Evolutionary conservation across 2,888 invertebrate genomes (phyloP), one percentile per base, ranked within the genome.

Genomic region (Sinodicranocentrus sp.): DNA sequence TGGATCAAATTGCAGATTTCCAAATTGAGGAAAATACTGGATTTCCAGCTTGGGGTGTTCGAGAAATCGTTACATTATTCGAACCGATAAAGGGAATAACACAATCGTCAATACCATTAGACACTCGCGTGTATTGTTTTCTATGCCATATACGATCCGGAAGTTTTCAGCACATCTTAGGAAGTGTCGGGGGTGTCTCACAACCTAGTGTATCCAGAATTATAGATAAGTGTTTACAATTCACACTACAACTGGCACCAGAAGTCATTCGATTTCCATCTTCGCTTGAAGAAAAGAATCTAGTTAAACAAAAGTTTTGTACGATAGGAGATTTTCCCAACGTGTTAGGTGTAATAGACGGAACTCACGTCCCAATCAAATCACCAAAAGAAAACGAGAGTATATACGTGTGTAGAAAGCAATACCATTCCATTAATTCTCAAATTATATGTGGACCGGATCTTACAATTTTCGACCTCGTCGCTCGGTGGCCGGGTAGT

Each of bases 331-430:
- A 65, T 0, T 87, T 89, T 73, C 88, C 87, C 0, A 83, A 85
- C 17, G 77, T 88, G 2, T 67, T 89, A 19, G 89, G 88, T 23
- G 63, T 80, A n/a, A 72, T 88, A 1, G 89, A 89, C 57, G 88
- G 89, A 0, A 87, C 87, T 10, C 89, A 89, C 8, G 59, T 87
- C 13, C 57, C 85, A 6, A 89, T 89, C 1, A 87, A 76, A 39
- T 26, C 87, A 6, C 85, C 86, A 0, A 28, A n/a, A 10, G 52
- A 54, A 23, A 54, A 87, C 67, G 84, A 87, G 59, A 10, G 39
- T 0, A 48, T 68, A 2, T 89, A 79, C 82, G 85, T 89, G 0
- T 85, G 79, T 26, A 63, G 87, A 28, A 89, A 89, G 76, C 39
- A 72, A 0, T 86, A 26, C 44, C 88, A 88, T 70, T 86, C 89